Base-by-base conservation (phyloP, 2,797 vertebrate genomes). In the Helarctos malayanus region DNA sequence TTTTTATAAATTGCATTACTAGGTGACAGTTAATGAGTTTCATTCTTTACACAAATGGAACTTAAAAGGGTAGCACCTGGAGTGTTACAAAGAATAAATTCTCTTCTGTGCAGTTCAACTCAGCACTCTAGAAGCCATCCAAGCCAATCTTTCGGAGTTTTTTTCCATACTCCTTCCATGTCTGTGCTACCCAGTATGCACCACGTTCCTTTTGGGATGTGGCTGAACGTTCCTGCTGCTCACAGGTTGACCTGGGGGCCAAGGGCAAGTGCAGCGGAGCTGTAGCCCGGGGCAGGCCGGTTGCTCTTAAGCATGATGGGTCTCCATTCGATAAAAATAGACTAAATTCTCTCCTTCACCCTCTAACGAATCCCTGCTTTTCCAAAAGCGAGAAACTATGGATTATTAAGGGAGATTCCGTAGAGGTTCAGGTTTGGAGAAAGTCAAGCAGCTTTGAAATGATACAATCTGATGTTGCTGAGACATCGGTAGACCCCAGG, bases 1-100 rank as follows among this genome's bases (percentile, higher is more conserved):
- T 38, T 79, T 97, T 52, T 76, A 75, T 52, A 63, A 95, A 89
- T 25, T 68, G 32, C 71, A 94, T 59, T 81, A 21, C 76, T n/a
- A 47, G 35, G 32, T 80, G 61, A 35, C 19, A 84, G 47, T 32
- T 84, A 80, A 41, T 86, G 52, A 23, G 14, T 76, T 75, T 85
- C 76, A 57, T 75, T 78, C 8, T n/a, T 93, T 91, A 83, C 38
- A 75, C 45, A 91, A 89, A 73, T 57, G 25, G 29, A 75, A 95
- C 89, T 63, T 54, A 32, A 79, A 89, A 41, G 32, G 23, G 25
- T 61, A 80, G 73, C 59, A 61, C 41, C 41, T 41, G 0, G 6
- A 35, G 6, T 75, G 45, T 75, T 79, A 29, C 35, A 35, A 41
- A 13, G 35, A 89, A 52, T 52, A 41, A 29, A 45, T 69, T 79